phyloP scores from a whole-genome alignment of 2,113 vertebrate genomes.

The Gallinago undulata region DNA sequence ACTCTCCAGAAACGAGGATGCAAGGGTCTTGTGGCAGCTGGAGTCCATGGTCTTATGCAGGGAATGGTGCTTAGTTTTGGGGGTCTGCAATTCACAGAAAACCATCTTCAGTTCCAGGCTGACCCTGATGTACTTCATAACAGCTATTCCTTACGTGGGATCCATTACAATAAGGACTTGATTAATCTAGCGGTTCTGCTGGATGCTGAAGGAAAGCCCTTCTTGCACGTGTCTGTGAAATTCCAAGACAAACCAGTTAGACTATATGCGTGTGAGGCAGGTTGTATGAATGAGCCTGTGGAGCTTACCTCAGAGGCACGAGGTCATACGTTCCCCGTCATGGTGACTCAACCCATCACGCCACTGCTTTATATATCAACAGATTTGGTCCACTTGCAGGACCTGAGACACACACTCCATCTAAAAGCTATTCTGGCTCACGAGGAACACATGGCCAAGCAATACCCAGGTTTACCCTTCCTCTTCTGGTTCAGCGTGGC shows the following conservation, averaged over 20 bases:
- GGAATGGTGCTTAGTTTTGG: conserved; percentile 96
- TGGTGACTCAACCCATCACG: conserved; percentile 96
- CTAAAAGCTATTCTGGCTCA: conserved; percentile 95
- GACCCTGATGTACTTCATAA: conserved; percentile 95
- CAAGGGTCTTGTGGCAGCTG: conserved; percentile 87
- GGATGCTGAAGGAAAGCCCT: conserved; percentile 88
- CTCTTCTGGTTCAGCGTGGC: conserved; percentile 99
- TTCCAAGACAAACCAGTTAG: conserved; percentile 85
- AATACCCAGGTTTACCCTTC: conserved; percentile 94
- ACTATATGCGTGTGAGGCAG: conserved; percentile 93
- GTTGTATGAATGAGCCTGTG: conserved; percentile 93
- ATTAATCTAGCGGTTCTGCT: conserved; percentile 89
- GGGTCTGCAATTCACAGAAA: conserved; percentile 96
- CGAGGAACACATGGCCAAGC: conserved; percentile 97
- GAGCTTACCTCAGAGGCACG: conserved; percentile 88
- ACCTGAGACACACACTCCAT: conserved; percentile 93
- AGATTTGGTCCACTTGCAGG: conserved; percentile 91
- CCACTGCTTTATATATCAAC: conserved; percentile 95
- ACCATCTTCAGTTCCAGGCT: conserved; percentile 97
- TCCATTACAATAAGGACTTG: conserved; percentile 93
- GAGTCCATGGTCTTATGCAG: conserved; percentile 92
- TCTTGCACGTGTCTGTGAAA: conserved; percentile 90
- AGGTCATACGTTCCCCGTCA: conserved; percentile 90
- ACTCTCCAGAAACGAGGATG: conserved; percentile 94
- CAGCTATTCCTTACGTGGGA: conserved; percentile 91